These are phyloP conservation scores for Mus minutoides DNA, from an alignment of 2,797 vertebrate species.

Conservation along the genomic window DNA sequence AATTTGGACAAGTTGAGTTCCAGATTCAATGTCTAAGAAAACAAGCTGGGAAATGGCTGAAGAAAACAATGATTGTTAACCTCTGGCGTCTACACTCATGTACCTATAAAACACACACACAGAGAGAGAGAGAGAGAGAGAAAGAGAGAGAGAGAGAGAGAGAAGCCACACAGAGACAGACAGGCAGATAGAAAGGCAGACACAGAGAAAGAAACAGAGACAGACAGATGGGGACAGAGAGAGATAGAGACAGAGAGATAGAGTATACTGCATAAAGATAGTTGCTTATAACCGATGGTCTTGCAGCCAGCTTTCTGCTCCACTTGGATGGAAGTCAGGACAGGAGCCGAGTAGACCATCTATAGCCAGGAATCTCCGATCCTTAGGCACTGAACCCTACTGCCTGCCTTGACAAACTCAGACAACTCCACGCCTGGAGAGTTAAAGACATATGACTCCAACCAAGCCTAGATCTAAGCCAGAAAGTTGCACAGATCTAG, in stretches of 20 bases:
- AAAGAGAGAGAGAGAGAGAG: accelerated
- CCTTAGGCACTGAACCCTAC: background rate
- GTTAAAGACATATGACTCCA: background rate
- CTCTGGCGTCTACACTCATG: background rate
- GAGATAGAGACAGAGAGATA: background rate
- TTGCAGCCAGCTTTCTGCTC: background rate
- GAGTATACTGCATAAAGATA: background rate
- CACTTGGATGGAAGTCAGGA: background rate
- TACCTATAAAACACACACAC: background rate
- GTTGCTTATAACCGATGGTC: background rate
- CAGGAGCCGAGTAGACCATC: background rate
- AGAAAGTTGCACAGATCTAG: background rate
- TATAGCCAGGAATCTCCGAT: background rate
- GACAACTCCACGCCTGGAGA: background rate
- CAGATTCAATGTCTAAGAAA: background rate
- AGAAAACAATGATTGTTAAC: no score
- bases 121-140: accelerated
- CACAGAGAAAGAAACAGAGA: background rate
- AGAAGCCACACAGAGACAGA: background rate
- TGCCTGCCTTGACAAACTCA: background rate
- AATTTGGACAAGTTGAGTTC: background rate
- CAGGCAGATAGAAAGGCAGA: accelerated
- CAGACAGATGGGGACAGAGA: background rate
- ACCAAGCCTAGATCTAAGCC: background rate
- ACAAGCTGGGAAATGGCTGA: background rate